These are phyloP conservation scores for Drosophila baimaii DNA, from an alignment of 1,140 invertebrate genomes.

Conservation along the genomic window DNA sequence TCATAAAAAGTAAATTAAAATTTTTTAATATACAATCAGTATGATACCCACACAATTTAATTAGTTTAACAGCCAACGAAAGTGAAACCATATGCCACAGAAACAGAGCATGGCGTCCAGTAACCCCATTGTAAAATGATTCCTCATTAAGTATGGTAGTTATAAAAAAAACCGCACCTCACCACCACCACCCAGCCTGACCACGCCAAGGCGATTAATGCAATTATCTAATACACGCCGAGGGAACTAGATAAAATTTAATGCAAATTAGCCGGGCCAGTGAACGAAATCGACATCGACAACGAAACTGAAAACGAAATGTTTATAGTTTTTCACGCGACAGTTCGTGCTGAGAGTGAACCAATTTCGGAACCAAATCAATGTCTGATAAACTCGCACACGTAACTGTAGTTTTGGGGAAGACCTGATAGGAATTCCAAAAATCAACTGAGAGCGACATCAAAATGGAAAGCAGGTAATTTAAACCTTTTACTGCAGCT, in stretches of 20 bases:
- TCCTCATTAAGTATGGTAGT: slow-evolving; percentile 36
- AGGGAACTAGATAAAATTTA: slow-evolving; percentile 36
- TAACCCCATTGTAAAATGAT: slow-evolving; percentile 42
- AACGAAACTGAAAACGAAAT: slow-evolving; percentile 24
- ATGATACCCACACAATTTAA: background rate
- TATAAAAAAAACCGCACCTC: slow-evolving; percentile 12
- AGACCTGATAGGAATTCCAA: slow-evolving; percentile 38
- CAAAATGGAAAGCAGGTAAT: slow-evolving; percentile 58
- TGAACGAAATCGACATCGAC: slow-evolving; percentile 29
- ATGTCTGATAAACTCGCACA: slow-evolving; percentile 22
- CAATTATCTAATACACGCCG: slow-evolving; percentile 56
- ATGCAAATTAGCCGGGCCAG: slow-evolving; percentile 18
- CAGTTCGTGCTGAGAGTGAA: slow-evolving; percentile 53
- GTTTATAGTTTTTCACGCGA: slow-evolving; percentile 30
- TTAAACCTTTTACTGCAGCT: slow-evolving; percentile 19
- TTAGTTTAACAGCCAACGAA: slow-evolving; percentile 21
- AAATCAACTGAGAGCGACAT: slow-evolving; percentile 23
- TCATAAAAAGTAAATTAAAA: background rate
- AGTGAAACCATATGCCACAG: slow-evolving; percentile 50
- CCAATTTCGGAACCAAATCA: slow-evolving; percentile 44
- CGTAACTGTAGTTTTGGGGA: slow-evolving; percentile 37
- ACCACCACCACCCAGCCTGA: background rate
- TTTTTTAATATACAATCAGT: background rate
- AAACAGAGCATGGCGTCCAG: slow-evolving; percentile 47
- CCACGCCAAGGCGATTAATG: slow-evolving; percentile 41